Evolutionary conservation across 2,888 invertebrate genomes (phyloP).

Genomic region (Drosophila pegasa): DNA sequence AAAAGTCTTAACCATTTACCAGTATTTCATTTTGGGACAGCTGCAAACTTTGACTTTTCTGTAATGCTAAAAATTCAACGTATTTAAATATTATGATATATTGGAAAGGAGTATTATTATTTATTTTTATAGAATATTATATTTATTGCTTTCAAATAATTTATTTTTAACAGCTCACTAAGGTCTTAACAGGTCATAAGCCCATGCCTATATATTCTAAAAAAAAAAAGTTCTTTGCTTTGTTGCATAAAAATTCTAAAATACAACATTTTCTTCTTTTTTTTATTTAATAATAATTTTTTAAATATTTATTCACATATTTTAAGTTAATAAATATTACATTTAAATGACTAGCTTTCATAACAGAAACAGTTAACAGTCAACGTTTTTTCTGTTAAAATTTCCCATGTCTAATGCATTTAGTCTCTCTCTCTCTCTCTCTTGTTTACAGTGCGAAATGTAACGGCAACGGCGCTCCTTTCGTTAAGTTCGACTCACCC

Average conservation of each 20-base stretch:
- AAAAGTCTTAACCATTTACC: slow-evolving; percentile 30
- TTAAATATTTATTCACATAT: neutral
- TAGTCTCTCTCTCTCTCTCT: neutral
- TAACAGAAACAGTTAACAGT: neutral
- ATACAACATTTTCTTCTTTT: too few relatives aligned
- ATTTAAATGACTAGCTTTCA: neutral
- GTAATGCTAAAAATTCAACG: neutral
- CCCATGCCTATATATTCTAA: too few relatives aligned
- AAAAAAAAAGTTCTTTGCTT: too few relatives aligned
- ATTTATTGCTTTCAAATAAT: neutral
- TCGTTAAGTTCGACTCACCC: slow-evolving; percentile 57
- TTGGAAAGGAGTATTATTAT: neutral
- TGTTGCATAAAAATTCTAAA: too few relatives aligned
- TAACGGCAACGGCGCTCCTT: slow-evolving; percentile 20
- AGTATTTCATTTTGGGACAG: slow-evolving; percentile 39
- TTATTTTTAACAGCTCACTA: too few relatives aligned
- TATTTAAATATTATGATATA: neutral
- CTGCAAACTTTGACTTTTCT: too few relatives aligned
- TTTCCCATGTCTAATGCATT: neutral
- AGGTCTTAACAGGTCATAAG: too few relatives aligned
- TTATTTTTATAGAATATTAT: neutral
- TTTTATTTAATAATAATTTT: too few relatives aligned
- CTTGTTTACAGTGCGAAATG: neutral
- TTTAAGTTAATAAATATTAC: neutral
- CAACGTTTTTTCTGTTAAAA: slow-evolving; percentile 4